Conservation (phyloP, 2,888 invertebrate genomes). For the Napeogenes sylphis region DNA sequence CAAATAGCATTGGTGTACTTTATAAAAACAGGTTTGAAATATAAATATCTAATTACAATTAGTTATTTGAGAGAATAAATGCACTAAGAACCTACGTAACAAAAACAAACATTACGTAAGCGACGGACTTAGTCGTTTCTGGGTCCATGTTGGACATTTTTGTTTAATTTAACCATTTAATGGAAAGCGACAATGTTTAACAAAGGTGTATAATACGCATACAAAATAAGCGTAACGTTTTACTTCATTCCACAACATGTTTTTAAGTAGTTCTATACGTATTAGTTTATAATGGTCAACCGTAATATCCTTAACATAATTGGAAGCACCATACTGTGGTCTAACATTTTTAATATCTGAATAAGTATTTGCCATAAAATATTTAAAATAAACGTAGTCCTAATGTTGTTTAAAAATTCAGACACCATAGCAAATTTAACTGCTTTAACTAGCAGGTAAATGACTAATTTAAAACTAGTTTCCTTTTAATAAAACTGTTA, state of each 20-base stretch:
- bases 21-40: no score
- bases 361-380: no score
- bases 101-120: slow-evolving; percentile 4
- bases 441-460: background rate
- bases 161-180: slow-evolving; percentile 9
- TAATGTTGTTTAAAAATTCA: no score
- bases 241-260: no score
- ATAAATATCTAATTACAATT: background rate
- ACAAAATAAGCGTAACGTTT: background rate
- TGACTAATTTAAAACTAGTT: slow-evolving; percentile 6
- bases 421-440: no score
- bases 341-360: no score
- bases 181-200: slow-evolving; percentile 4
- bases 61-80: background rate
- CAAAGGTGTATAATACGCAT: background rate
- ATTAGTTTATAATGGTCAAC: no score
- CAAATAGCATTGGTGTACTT: no score
- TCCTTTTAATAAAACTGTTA: slow-evolving; percentile 1
- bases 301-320: no score
- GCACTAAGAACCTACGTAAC: background rate
- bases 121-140: background rate
- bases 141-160: background rate
- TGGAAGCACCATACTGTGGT: no score
- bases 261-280: no score
- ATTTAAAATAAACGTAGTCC: no score